These are phyloP conservation scores for Cenopis cana DNA, from an alignment of 2,888 invertebrate genomes.

Conservation along the genomic window DNA sequence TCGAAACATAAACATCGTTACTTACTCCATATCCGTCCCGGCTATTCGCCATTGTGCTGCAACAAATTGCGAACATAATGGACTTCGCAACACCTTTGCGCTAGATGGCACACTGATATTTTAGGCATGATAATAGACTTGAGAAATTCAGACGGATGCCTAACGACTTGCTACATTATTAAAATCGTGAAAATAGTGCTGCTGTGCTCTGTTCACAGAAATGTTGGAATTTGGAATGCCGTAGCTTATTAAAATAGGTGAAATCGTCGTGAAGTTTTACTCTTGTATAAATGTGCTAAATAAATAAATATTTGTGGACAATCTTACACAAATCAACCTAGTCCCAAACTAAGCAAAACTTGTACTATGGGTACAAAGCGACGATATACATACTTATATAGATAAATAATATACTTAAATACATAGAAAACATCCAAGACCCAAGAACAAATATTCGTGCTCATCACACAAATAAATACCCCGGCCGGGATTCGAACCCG, in stretches of 20 bases:
- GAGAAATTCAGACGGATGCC: conserved; percentile 54
- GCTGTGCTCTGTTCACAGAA: background rate
- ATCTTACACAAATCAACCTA: too few species aligned
- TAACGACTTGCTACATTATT: conserved; percentile 22
- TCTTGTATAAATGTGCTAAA: background rate
- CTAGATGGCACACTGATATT: conserved; percentile 75
- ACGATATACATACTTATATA: too few species aligned
- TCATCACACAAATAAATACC: too few species aligned
- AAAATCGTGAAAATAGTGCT: conserved; percentile 9
- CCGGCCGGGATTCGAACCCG: too few species aligned
- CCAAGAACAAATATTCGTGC: too few species aligned
- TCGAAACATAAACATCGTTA: conserved; percentile 80
- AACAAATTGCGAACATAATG: conserved; percentile 79
- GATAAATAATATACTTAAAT: too few species aligned
- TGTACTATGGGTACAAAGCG: too few species aligned
- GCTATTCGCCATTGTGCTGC: conserved; percentile 80
- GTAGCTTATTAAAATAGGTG: conserved; percentile 1
- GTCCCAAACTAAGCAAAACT: too few species aligned
- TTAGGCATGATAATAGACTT: conserved; percentile 67
- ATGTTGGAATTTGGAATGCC: conserved; percentile 1
- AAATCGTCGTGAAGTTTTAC: background rate
- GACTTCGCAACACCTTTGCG: conserved; percentile 73
- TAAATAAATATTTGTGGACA: too few species aligned
- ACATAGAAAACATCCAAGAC: too few species aligned
- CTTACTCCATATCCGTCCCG: conserved; percentile 81